A percentile compares a stretch with the other conserved stretches of the same genome.
Conservation (phyloP, 2,888 invertebrate species). For the Aquatica leii region DNA sequence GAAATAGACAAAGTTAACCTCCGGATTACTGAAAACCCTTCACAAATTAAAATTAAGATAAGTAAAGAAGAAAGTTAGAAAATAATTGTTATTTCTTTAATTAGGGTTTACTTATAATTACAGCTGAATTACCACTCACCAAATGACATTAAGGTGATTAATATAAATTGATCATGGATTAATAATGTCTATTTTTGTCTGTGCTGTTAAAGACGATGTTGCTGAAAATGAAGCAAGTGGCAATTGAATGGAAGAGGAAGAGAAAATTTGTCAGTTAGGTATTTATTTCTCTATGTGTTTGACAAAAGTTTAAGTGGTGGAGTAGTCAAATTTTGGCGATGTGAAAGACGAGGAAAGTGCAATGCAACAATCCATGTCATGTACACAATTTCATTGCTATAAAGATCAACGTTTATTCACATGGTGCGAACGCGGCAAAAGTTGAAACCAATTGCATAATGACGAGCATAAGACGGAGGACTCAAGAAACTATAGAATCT, state of each 20-base stretch:
- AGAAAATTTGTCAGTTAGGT: background rate
- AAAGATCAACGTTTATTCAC: background rate
- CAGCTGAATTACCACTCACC: slow-evolving; percentile 1
- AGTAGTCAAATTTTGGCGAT: background rate
- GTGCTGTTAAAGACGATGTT: slow-evolving; percentile 1
- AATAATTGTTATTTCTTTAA: slow-evolving; percentile 1
- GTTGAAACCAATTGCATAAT: background rate
- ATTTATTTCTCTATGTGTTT: background rate
- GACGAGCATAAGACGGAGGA: background rate
- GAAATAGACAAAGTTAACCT: background rate
- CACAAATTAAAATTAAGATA: background rate
- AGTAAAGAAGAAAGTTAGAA: slow-evolving; percentile 1
- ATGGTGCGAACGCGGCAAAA: background rate
- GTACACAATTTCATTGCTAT: background rate
- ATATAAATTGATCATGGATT: background rate
- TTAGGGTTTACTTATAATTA: slow-evolving; percentile 2
- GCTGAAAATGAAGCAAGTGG: slow-evolving; percentile 2
- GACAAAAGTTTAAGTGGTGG: background rate
- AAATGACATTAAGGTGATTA: background rate
- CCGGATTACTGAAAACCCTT: slow-evolving; percentile 1
- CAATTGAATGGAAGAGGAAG: background rate
- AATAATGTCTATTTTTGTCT: background rate
- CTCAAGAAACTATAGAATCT: slow-evolving; percentile 4
- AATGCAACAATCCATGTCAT: background rate
- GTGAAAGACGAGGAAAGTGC: slow-evolving; percentile 1